phyloP scores from a whole-genome alignment of 1,140 invertebrate species.

The Reticulitermes speratus region DNA sequence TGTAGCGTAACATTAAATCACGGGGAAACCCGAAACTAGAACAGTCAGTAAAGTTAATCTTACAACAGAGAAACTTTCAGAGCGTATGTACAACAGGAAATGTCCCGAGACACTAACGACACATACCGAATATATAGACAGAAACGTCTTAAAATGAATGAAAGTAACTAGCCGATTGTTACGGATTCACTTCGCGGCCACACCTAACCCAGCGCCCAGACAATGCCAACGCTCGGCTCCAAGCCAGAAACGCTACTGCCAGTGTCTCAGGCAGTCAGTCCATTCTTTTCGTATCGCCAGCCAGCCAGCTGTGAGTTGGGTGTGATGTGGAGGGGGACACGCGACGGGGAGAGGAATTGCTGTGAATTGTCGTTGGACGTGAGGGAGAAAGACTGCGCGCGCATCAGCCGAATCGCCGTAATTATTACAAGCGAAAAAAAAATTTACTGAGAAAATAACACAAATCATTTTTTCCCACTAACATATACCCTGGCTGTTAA shows the following conservation, averaged over 20 bases:
- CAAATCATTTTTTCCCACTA: neutral
- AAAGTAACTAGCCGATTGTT: neutral
- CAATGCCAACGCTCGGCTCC: neutral
- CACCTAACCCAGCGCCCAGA: no score
- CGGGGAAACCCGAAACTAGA: no score
- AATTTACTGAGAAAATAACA: neutral
- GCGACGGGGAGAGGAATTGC: neutral
- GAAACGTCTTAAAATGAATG: neutral
- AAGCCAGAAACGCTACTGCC: neutral
- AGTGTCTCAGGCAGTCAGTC: neutral
- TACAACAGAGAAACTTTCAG: no score
- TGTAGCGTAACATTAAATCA: no score
- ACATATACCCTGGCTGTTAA: no score
- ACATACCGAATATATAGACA: neutral
- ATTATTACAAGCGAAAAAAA: neutral
- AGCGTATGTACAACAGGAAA: neutral
- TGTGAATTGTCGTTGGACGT: neutral
- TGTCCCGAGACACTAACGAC: neutral
- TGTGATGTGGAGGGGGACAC: neutral
- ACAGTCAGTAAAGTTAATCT: no score
- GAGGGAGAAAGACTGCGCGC: neutral
- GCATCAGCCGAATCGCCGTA: neutral
- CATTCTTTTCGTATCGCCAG: neutral
- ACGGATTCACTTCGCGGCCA: neutral
- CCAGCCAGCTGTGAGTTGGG: neutral